Base-by-base conservation (phyloP, 1,140 invertebrate species). In the Neoseiulus cucumeris region DNA sequence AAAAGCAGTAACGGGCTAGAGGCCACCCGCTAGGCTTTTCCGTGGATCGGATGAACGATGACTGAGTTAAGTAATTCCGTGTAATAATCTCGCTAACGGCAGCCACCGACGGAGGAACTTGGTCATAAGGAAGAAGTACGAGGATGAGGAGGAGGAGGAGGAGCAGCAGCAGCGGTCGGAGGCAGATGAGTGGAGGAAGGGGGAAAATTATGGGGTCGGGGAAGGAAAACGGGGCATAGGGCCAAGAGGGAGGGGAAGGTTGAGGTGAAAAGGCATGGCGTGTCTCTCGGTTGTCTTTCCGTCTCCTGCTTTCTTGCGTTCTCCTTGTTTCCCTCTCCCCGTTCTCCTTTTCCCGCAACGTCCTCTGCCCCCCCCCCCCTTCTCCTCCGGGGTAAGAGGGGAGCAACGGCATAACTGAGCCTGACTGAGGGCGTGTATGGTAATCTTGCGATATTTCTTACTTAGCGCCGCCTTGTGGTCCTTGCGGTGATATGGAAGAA, bases 391-490 rank as follows among this genome's bases (percentile, higher is more conserved):
- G 25, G 22, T 17, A 20, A 47, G 5, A 7, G 45, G 4, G 45
- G 45, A 47, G 28, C 33, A 9, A 9, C 33, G 33, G 33, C 33
- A 39, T 39, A 39, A 39, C 33, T 39, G 33, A 39, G 33, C 33
- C 33, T 39, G 33, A 39, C 33, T 39, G 51, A 25, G 51, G 51
- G 51, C 51, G 25, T 59, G 51, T 59, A 59, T 59, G 51, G 51
- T 59, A 59, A 59, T 59, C 51, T 59, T 59, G 51, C 51, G 51
- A 59, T 59, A 59, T 59, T 59, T 59, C 51, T 59, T 59, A 59
- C 51, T 59, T 59, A 59, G 45, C 28, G 45, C 14, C 51, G 33
- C 51, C 18, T 47, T 22, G 25, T 47, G 25, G 18, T 47, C 18
- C 45, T 47, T 47, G 18, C 18, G 5, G 18, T 4, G 45, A 47